A percentile compares a stretch with the other conserved stretches of the same genome.
phyloP scores from a whole-genome alignment of 1,140 invertebrate species.

The Drosophila baimaii region DNA sequence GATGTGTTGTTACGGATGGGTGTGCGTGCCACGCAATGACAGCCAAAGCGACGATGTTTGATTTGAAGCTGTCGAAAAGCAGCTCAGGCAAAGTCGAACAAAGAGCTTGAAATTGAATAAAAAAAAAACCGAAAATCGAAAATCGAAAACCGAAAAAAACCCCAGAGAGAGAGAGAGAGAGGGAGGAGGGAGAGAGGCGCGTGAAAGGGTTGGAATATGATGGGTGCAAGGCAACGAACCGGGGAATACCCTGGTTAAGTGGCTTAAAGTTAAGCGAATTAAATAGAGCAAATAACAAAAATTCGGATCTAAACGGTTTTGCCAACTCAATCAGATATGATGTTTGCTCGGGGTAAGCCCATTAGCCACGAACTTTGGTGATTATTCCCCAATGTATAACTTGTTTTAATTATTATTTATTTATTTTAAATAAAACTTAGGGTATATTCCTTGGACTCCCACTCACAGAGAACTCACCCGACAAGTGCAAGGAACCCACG shows the following conservation, averaged over 20 bases:
- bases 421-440: too few relatives aligned
- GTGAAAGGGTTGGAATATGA: slow-evolving; percentile 10
- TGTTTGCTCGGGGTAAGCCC: background rate
- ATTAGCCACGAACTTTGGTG: too few relatives aligned
- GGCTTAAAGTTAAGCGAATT: slow-evolving; percentile 20
- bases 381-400: too few relatives aligned
- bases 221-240: slow-evolving; percentile 15
- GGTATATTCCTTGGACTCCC: too few relatives aligned
- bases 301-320: too few relatives aligned
- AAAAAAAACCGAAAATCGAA: slow-evolving; percentile 5
- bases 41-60: slow-evolving; percentile 64
- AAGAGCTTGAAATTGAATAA: slow-evolving; percentile 16
- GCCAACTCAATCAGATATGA: background rate
- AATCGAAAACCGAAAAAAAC: background rate
- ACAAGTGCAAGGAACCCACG: too few relatives aligned
- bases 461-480: background rate
- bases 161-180: background rate
- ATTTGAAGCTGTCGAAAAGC: slow-evolving; percentile 73
- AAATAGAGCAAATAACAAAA: background rate
- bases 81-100: slow-evolving; percentile 35
- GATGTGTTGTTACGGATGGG: background rate
- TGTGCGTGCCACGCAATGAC: slow-evolving; percentile 71
- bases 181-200: background rate
- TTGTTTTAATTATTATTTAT: background rate
- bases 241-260: slow-evolving; percentile 28